Conservation (phyloP, 2,888 invertebrate genomes). For the Leptinotarsa rubiginosa region DNA sequence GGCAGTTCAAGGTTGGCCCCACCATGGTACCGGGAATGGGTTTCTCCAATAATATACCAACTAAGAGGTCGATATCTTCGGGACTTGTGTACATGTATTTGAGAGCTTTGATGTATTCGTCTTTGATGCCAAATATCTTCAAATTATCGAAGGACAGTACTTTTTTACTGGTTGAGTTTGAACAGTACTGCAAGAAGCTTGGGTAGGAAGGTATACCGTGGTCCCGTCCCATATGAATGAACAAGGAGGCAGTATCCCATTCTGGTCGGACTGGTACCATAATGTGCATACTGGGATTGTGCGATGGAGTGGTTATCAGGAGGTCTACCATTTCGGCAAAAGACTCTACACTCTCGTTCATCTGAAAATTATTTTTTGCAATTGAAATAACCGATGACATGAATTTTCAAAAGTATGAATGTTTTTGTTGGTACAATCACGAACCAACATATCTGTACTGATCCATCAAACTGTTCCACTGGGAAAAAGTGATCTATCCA, state of each 20-base stretch:
- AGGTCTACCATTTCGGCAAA: conserved; percentile 71
- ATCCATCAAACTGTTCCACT: no score
- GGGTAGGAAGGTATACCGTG: conserved; percentile 84
- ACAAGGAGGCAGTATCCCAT: conserved; percentile 68
- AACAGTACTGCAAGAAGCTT: conserved; percentile 76
- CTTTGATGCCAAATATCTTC: conserved; percentile 69
- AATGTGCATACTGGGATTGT: conserved; percentile 71
- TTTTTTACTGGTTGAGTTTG: conserved; percentile 60
- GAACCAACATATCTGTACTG: no score
- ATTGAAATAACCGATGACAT: no score
- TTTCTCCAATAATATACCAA: conserved; percentile 85
- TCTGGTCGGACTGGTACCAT: conserved; percentile 61
- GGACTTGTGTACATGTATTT: conserved; percentile 77
- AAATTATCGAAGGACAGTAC: conserved; percentile 67
- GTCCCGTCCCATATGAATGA: conserved; percentile 78
- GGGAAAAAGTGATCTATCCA: no score
- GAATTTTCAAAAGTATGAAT: no score
- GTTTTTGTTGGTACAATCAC: no score
- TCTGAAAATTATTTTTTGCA: conserved; percentile 60
- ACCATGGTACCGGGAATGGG: conserved; percentile 82
- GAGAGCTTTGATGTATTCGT: conserved; percentile 73
- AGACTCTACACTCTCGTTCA: conserved; percentile 69
- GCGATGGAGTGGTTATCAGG: conserved; percentile 75
- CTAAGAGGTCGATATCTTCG: conserved; percentile 86
- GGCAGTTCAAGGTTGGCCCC: conserved; percentile 90